Base-by-base conservation (phyloP, 92 coral and sea anemone genomes). In the Parazoanthus swiftii region DNA sequence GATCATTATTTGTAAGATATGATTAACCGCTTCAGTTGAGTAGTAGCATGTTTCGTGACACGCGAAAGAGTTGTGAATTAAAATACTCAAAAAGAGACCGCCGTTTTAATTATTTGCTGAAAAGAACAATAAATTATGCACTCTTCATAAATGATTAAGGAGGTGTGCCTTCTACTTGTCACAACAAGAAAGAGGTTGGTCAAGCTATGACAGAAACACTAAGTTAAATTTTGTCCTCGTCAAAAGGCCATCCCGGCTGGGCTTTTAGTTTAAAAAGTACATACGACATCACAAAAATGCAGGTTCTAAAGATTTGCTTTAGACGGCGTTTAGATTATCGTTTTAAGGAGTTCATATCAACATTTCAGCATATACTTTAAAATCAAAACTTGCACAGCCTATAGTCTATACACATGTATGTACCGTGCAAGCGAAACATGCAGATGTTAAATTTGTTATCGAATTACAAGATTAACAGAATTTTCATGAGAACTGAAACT, bases 91-190 rank as follows among this genome's bases (percentile, higher is more conserved):
- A 48, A 43, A 46, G 79, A 33, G 23, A 71, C 68, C 77, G 66
- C 59, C 26, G 36, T 7, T 6, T 43, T 81, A 84, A 84, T 83
- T 54, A 73, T 42, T 83, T 83, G 77, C 65, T 68, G 65, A 83
- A 83, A 68, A 68, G 79, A 84, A 84, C 87, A 84, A 43, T 84
- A 84, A 71, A 84, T 84, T 71, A 84, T 67, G 18, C 21, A 25
- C 66, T 39, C 79, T 48, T 44, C 66, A 68, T 67, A 77, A 38
- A 43, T 68, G 73, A 63, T 66, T 42, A 23, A 51, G 37, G 86
- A 21, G 38, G 51, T 3, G 76, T 39, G 75, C 20, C 6, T 82
- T 82, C 58, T 25, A 63, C 58, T 39, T 39, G 38, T 82, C 86
- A 82, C 16, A 68, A 38, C 77, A 82, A 43, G 42, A 82, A n/a